Percentiles rank a stretch among this genome's conserved stretches.
Evolutionary conservation across 92 coral and sea anemone species (phyloP).

Genomic region (Siderastrea siderea): DNA sequence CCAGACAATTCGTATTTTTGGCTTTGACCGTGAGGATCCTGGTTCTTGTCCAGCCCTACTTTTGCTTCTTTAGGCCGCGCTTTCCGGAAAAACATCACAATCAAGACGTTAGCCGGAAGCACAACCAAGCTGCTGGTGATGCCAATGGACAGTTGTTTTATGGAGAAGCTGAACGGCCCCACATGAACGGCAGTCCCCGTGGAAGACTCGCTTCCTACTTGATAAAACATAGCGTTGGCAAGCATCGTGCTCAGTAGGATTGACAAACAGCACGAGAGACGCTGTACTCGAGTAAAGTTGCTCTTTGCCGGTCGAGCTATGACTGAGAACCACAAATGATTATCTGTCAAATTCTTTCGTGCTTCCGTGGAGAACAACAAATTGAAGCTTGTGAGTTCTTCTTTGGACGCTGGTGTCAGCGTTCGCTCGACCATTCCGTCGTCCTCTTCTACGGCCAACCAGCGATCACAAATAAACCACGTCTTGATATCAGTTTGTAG

Average conservation of each 20-base stretch:
- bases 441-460: slow-evolving; percentile 98
- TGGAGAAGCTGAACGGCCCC: slow-evolving; percentile 94
- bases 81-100: slow-evolving; percentile 93
- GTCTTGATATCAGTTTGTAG: slow-evolving; percentile 92
- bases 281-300: slow-evolving; percentile 95
- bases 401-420: slow-evolving; percentile 83
- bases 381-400: slow-evolving; percentile 94
- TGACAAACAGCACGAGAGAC: slow-evolving; percentile 93
- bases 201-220: slow-evolving; percentile 87
- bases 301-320: slow-evolving; percentile 94
- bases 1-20: slow-evolving; percentile 70
- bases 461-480: slow-evolving; percentile 97
- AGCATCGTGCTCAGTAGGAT: slow-evolving; percentile 91
- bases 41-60: slow-evolving; percentile 54
- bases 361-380: slow-evolving; percentile 96
- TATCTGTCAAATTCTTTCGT: slow-evolving; percentile 92
- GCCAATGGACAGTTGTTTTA: slow-evolving; percentile 94
- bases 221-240: slow-evolving; percentile 98
- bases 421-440: slow-evolving; percentile 90
- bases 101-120: slow-evolving; percentile 85
- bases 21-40: slow-evolving; percentile 79
- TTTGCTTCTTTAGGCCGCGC: slow-evolving; percentile 80
- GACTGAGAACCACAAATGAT: slow-evolving; percentile 97
- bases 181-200: slow-evolving; percentile 89
- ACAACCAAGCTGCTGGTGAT: slow-evolving; percentile 96